phyloP scores from a whole-genome alignment of 1,140 invertebrate genomes.

The Drosophila pandora region DNA sequence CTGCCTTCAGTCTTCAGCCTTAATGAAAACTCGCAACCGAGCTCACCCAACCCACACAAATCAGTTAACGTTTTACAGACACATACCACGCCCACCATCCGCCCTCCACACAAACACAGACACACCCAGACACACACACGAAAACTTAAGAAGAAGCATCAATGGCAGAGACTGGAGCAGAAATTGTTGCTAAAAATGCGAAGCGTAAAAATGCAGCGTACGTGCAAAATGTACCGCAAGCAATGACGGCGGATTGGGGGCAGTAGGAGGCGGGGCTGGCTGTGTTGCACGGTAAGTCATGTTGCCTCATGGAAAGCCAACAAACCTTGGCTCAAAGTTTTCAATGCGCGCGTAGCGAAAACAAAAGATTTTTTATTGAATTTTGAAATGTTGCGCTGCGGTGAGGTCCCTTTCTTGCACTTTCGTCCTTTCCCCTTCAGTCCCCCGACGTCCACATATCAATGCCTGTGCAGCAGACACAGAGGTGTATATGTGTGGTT shows the following conservation, averaged over 20 bases:
- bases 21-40: slow-evolving; percentile 57
- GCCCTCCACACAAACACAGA: not conserved
- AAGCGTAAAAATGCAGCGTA: slow-evolving; percentile 72
- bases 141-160: slow-evolving; percentile 20
- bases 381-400: slow-evolving; percentile 67
- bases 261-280: not conserved
- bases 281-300: slow-evolving; percentile 57
- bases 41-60: slow-evolving; percentile 35
- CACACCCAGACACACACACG: slow-evolving; percentile 10
- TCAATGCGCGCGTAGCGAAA: slow-evolving; percentile 68
- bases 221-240: slow-evolving; percentile 79
- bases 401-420: slow-evolving; percentile 8
- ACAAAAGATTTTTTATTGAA: slow-evolving; percentile 82
- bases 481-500: slow-evolving; percentile 5
- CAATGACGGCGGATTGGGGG: slow-evolving; percentile 8
- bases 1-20: slow-evolving; percentile 26
- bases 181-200: slow-evolving; percentile 68
- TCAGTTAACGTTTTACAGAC: slow-evolving; percentile 75
- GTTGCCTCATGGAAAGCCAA: slow-evolving; percentile 55
- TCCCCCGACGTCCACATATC: slow-evolving; percentile 43
- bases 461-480: slow-evolving; percentile 6
- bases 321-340: slow-evolving; percentile 77
- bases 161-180: slow-evolving; percentile 20
- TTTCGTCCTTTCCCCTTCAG: not conserved
- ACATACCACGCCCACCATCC: slow-evolving; percentile 33